Base-by-base conservation (phyloP, 2,113 vertebrate species). In the Callocephalon fimbriatum region DNA sequence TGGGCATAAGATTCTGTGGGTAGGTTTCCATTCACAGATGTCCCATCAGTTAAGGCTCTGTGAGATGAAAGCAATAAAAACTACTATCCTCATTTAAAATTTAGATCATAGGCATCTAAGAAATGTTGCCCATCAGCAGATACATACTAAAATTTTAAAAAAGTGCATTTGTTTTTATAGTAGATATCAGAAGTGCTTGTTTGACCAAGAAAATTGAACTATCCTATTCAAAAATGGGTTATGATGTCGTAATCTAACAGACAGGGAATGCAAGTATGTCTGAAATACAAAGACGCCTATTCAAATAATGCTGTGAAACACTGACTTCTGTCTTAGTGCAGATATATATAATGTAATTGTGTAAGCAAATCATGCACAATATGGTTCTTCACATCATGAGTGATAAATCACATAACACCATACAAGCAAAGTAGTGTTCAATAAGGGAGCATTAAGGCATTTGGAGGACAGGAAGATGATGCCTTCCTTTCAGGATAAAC, bases 21-120 rank as follows among this genome's bases (percentile, higher is more conserved):
- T 91, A 65, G 66, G 19, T 96, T 97, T 97, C 88, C 78, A 65
- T 96, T 97, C 78, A 93, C 74, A 96, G 86, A 44, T 94, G 81
- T 96, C 77, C 37, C 35, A 88, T 88, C 83, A 22, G 51, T 81
- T 81, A 85, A 85, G 42, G 26, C 48, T 59, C 22, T 73, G 22
- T 76, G 63, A 93, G 45, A 66, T 7, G 4, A 86, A 80, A 29
- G 45, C 37, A 92, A n/a, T 66, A 76, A 88, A 88, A 66, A 71
- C 73, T 71, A 25, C 31, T 92, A 21, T 77, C 20, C 8, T 6
- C 18, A 59, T 88, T 84, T 86, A 92, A 84, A 95, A 74, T 84
- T 74, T 74, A 77, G 47, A 63, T 83, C 26, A 50, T 44, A 70
- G 17, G 3, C 54, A 66, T 50, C 25, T 67, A 58, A 53, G 31